Percentiles rank a stretch among this genome's conserved stretches.
Conservation (phyloP, 1,140 invertebrate species). For the Drosophila mauritiana region DNA sequence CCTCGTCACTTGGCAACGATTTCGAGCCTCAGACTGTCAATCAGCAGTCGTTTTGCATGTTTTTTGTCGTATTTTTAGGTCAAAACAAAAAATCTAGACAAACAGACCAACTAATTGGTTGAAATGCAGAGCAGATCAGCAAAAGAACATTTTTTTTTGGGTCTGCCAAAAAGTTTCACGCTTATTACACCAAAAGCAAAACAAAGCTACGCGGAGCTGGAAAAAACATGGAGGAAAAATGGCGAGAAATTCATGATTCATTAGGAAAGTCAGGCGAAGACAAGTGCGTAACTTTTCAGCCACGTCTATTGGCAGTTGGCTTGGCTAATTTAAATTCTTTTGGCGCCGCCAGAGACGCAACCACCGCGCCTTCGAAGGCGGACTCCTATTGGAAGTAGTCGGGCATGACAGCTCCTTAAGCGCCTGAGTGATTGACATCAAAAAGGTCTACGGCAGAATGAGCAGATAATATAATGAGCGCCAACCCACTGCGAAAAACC, state of each 20-base stretch:
- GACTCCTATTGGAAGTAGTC: conserved; percentile 70
- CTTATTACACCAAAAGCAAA: conserved; percentile 71
- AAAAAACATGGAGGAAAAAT: conserved; percentile 41
- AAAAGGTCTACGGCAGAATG: conserved; percentile 62
- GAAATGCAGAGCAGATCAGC: conserved; percentile 60
- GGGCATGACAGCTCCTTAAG: conserved; percentile 78
- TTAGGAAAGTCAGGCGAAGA: conserved; percentile 57
- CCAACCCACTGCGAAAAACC: conserved; percentile 4
- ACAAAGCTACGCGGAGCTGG: conserved; percentile 21
- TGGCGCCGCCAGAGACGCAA: conserved; percentile 50
- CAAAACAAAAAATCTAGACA: conserved; percentile 40
- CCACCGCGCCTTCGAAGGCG: conserved; percentile 11
- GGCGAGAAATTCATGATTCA: conserved; percentile 75
- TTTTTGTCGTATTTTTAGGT: conserved; percentile 13
- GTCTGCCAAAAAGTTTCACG: conserved; percentile 74
- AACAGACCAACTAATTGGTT: conserved; percentile 78
- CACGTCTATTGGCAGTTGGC: conserved; percentile 57
- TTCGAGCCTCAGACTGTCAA: conserved; percentile 71
- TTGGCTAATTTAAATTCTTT: conserved; percentile 82
- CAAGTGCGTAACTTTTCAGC: conserved; percentile 63
- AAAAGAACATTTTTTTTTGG: conserved; percentile 22
- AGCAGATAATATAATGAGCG: conserved; percentile 39
- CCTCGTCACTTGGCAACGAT: conserved; percentile 64
- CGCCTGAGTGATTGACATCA: conserved; percentile 82
- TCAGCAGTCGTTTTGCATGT: conserved; percentile 39